Evolutionary conservation across 2,113 vertebrate genomes (phyloP), one percentile per base, ranked within the genome.

Genomic region (Haemorhous mexicanus): DNA sequence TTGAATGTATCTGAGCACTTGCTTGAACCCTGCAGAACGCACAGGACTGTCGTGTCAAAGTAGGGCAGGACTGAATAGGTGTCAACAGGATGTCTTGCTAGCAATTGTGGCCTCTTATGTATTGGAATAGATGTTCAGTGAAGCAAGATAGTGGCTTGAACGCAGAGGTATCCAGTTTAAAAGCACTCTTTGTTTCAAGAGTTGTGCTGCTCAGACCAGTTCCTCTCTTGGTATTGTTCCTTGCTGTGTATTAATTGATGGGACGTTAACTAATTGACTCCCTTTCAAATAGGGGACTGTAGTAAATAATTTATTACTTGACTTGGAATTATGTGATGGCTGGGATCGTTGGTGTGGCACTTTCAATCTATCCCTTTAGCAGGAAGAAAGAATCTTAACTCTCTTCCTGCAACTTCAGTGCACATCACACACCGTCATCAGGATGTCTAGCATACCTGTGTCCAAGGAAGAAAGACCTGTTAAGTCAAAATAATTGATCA

Each of bases 221-320:
- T 78, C 21, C 50, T 90, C 39, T 58, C 50, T 81, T 89, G 0
- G 0, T 63, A 5, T 74, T 67, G 39, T 81, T 93, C 27, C n/a
- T 94, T 56, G 30, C 74, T 52, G 66, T n/a, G 49, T 84, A 84
- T 89, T 91, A 95, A 84, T 68, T 94, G 78, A 53, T 79, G 58
- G 9, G 22, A n/a, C 0, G 21, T 82, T 91, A 84, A 87, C 47
- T 91, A 87, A 84, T 16, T 70, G 64, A 82, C 43, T 94, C 35
- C 27, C 33, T 87, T 93, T 84, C 56, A 68, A 84, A 82, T 11
- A 67, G 44, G 56, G 27, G 43, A 39, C 47, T 67, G 24, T 47
- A 70, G 43, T 82, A 72, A 91, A 81, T 75, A 78, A 72, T 87
- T 82, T 91, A 43, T 87, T 74, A 14, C 73, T 63, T 74, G 47